These are phyloP conservation scores for Eubucco bourcierii DNA, from an alignment of 2,113 vertebrate species.

Conservation along the genomic window DNA sequence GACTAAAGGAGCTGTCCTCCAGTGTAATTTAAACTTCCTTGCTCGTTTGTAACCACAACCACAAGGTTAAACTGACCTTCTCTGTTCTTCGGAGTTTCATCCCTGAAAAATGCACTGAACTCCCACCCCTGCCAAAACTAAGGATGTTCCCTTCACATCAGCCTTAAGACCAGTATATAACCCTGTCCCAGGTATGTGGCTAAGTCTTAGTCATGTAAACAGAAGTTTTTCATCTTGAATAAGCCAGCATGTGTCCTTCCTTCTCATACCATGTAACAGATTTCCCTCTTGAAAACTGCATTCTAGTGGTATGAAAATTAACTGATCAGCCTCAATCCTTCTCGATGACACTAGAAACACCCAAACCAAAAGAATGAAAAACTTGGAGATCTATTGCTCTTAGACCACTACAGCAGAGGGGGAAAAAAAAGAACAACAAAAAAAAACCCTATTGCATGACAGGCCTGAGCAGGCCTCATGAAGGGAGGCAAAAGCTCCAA, in stretches of 20 bases:
- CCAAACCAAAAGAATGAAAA: conserved; percentile 39
- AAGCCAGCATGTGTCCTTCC: conserved; percentile 17
- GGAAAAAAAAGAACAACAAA: neutral
- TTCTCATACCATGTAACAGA: neutral
- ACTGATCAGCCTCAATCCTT: neutral
- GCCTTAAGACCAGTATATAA: conserved; percentile 60
- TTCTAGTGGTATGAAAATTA: neutral
- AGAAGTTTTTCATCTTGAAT: conserved; percentile 67
- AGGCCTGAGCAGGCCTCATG: neutral
- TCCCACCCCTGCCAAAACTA: conserved; percentile 56
- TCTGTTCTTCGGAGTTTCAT: conserved; percentile 73
- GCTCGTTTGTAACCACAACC: conserved; percentile 73
- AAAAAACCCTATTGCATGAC: neutral
- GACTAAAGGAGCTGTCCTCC: conserved; percentile 71
- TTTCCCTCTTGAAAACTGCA: conserved; percentile 15
- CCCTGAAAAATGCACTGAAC: conserved; percentile 74
- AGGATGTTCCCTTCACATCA: conserved; percentile 57
- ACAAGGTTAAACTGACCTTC: conserved; percentile 76
- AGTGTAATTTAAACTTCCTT: conserved; percentile 70
- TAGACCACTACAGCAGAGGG: neutral
- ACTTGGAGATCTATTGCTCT: neutral
- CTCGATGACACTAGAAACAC: neutral
- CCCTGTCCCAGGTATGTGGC: conserved; percentile 73
- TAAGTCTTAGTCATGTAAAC: conserved; percentile 77
- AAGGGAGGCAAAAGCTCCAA: neutral